phyloP scores from a whole-genome alignment of 2,888 invertebrate species.

The Cephus sareptanus region DNA sequence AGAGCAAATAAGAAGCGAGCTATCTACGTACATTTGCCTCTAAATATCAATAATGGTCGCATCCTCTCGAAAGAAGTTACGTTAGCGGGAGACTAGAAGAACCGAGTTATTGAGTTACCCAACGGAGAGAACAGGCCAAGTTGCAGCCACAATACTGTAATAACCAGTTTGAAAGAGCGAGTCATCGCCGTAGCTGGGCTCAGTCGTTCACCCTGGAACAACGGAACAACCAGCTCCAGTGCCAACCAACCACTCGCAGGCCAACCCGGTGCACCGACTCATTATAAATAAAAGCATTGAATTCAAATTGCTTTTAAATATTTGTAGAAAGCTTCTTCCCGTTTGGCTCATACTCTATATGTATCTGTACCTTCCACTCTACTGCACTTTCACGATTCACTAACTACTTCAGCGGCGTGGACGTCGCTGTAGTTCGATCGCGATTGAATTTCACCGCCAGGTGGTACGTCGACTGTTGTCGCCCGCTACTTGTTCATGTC shows the following conservation, averaged over 20 bases:
- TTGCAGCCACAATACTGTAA: constrained; percentile 20
- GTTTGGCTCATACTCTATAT: not conserved
- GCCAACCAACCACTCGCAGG: not conserved
- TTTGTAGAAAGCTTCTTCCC: constrained; percentile 27
- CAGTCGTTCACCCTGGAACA: constrained; percentile 20
- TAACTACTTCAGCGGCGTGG: constrained; percentile 7
- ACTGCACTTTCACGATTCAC: not conserved
- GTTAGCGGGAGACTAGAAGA: constrained; percentile 5
- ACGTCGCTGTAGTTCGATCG: constrained; percentile 21
- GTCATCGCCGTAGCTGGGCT: constrained; percentile 17
- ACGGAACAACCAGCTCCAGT: not conserved
- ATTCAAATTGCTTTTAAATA: constrained; percentile 27
- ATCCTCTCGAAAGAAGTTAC: not conserved
- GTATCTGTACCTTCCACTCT: not conserved
- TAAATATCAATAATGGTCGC: not conserved
- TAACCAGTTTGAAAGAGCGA: constrained; percentile 24
- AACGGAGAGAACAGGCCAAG: constrained; percentile 7
- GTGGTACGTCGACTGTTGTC: constrained; percentile 5
- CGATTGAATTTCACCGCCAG: constrained; percentile 29
- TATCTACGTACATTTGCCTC: not conserved
- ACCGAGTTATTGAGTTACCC: constrained; percentile 10
- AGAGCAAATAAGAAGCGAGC: not conserved
- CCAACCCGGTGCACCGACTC: not conserved
- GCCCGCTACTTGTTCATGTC: not conserved
- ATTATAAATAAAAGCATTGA: constrained; percentile 4